phyloP scores from a whole-genome alignment of 1,140 invertebrate species.

The Pseudoatta argentina region DNA sequence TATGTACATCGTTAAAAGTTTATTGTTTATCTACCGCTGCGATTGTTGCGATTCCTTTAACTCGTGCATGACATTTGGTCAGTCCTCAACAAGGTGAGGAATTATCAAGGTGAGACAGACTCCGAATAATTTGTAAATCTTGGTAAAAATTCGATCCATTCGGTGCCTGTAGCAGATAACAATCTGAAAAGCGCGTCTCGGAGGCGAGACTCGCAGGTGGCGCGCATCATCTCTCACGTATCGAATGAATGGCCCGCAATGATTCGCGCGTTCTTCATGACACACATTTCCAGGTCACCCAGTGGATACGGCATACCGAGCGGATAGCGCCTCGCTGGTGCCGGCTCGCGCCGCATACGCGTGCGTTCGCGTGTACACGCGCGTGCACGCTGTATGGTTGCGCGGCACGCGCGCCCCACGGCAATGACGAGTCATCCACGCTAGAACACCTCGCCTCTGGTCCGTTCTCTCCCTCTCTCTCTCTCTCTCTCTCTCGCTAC shows the following conservation, averaged over 20 bases:
- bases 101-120: background rate
- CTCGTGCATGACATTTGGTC: background rate
- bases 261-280: constrained; percentile 59
- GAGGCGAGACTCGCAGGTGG: constrained; percentile 15
- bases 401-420: constrained; percentile 85
- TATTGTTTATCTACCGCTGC: background rate
- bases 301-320: constrained; percentile 58
- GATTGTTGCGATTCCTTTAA: background rate
- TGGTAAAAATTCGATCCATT: constrained; percentile 21
- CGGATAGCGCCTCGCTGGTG: constrained; percentile 65
- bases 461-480: constrained; percentile 3
- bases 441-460: constrained; percentile 84
- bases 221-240: constrained; percentile 35
- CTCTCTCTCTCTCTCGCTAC: background rate
- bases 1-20: background rate
- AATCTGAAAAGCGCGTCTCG: constrained; percentile 41
- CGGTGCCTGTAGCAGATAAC: background rate
- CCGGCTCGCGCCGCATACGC: constrained; percentile 66
- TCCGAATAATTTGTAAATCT: background rate
- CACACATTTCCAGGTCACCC: constrained; percentile 66
- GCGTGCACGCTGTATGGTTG: constrained; percentile 71
- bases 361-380: constrained; percentile 61
- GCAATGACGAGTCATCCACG: constrained; percentile 87
- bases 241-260: constrained; percentile 54
- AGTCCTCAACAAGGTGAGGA: too few relatives aligned